Percentiles rank a stretch among this genome's conserved stretches.
These are phyloP conservation scores for Nineta flava DNA, from an alignment of 2,888 invertebrate genomes.

Conservation along the genomic window DNA sequence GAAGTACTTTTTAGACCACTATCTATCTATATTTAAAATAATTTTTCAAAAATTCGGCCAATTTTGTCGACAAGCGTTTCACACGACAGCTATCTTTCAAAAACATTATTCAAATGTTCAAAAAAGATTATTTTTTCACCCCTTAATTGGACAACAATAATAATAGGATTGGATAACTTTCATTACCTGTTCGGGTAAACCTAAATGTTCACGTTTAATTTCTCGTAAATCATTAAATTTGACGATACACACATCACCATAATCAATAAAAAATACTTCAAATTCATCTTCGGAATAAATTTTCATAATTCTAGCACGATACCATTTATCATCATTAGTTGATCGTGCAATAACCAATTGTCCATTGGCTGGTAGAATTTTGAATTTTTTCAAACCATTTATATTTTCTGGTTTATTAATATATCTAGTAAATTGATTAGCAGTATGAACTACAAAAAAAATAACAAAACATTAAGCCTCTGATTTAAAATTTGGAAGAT, in stretches of 20 bases:
- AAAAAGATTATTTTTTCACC: too few relatives aligned
- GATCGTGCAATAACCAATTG: slow-evolving; percentile 1
- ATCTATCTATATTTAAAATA: too few relatives aligned
- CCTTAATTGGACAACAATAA: too few relatives aligned
- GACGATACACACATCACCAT: neutral
- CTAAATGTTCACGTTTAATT: neutral
- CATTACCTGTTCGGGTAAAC: slow-evolving; percentile 2
- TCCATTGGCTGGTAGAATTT: neutral
- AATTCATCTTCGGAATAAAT: neutral
- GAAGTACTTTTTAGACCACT: too few relatives aligned
- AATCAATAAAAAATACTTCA: slow-evolving; percentile 2
- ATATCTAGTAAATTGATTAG: neutral
- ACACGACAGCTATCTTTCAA: too few relatives aligned
- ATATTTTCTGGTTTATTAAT: slow-evolving; percentile 1
- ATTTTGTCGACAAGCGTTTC: too few relatives aligned
- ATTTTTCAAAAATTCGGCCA: too few relatives aligned
- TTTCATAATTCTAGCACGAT: slow-evolving; percentile 2
- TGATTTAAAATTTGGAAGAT: neutral
- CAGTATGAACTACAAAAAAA: neutral
- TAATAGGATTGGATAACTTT: too few relatives aligned
- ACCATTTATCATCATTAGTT: neutral
- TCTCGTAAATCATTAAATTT: neutral
- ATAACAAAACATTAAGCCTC: neutral
- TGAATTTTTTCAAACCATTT: neutral
- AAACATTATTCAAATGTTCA: too few relatives aligned